Evolutionary conservation across 1,140 invertebrate genomes (phyloP).

Genomic region (Cryptotermes secundus): DNA sequence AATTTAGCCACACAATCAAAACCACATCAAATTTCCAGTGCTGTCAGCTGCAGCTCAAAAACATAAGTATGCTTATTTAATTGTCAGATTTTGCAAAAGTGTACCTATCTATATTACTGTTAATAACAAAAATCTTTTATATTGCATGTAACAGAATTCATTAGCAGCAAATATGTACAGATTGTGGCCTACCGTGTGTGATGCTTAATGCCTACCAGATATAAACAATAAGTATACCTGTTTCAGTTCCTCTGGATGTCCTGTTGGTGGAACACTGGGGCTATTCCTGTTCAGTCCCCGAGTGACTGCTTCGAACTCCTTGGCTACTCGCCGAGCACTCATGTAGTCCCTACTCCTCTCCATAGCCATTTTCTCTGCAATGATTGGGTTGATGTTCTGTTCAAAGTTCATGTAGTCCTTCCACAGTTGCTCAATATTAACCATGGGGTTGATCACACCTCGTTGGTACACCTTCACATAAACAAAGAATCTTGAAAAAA

Average conservation of each 20-base stretch:
- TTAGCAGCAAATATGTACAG: not conserved
- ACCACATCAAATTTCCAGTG: no score
- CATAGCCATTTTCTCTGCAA: constrained; percentile 92
- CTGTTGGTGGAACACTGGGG: constrained; percentile 90
- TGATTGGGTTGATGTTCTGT: constrained; percentile 94
- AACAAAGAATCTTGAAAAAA: no score
- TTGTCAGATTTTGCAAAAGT: no score
- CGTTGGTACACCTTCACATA: constrained; percentile 80
- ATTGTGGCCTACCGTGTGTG: not conserved
- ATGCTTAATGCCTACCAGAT: not conserved
- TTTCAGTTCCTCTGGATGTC: constrained; percentile 87
- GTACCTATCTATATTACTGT: no score
- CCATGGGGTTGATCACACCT: constrained; percentile 94
- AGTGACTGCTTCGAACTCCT: constrained; percentile 93
- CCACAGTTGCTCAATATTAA: constrained; percentile 97
- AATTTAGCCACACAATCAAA: no score
- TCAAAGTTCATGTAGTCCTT: constrained; percentile 96
- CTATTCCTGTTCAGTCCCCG: constrained; percentile 92
- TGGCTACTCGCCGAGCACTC: constrained; percentile 95
- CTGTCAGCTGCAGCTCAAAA: no score
- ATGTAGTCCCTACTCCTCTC: constrained; percentile 94
- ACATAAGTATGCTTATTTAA: no score
- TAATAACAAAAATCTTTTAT: no score
- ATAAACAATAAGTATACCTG: constrained; percentile 61
- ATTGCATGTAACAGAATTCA: not conserved